Base-by-base conservation (phyloP, 2,797 vertebrate species). In the Alcedo quadribrachys region DNA sequence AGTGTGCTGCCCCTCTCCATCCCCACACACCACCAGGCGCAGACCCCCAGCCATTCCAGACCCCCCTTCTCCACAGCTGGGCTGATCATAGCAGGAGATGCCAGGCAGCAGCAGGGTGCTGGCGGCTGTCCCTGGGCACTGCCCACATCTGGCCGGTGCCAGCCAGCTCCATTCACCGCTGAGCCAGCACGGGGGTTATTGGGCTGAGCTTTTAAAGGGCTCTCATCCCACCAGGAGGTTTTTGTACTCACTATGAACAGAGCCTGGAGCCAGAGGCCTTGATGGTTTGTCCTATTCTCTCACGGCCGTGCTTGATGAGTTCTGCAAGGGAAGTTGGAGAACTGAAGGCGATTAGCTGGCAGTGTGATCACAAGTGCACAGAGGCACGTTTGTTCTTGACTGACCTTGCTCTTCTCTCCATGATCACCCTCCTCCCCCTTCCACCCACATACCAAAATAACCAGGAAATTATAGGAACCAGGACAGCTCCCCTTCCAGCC, bases 381-480 rank as follows among this genome's bases (percentile, higher is more conserved):
- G 94, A 97, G 89, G 85, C 84, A 92, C 68, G 16, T 91, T 96
- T 97, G 94, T 96, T 97, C 94, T 92, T 80, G 88, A 61, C 83
- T 94, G 96, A 97, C 96, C 95, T 96, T 94, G 95, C 95, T 90
- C 90, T 83, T 93, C 91, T 89, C 93, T 94, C 87, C 86, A 94
- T 85, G 91, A 80, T 82, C 50, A 0, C 73, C 84, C 79, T 81
- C 91, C 95, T 95, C 89, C 94, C 88, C n/a, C 89, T 84, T 89
- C 93, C 79, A 96, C 91, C 87, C 89, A 94, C 55, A 35, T 87
- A 94, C 94, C 85, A 93, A 97, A 96, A 95, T 91, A 95, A 96
- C 93, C 66, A 70, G 83, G 81, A 94, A 95, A 92, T 92, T 95
- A 89, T 81, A 91, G 80, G 86, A 94, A 91, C 76, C 89, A 92